Evolutionary conservation across 64 coral and sea anemone species (phyloP).

Genomic region (Trachythela sp.): DNA sequence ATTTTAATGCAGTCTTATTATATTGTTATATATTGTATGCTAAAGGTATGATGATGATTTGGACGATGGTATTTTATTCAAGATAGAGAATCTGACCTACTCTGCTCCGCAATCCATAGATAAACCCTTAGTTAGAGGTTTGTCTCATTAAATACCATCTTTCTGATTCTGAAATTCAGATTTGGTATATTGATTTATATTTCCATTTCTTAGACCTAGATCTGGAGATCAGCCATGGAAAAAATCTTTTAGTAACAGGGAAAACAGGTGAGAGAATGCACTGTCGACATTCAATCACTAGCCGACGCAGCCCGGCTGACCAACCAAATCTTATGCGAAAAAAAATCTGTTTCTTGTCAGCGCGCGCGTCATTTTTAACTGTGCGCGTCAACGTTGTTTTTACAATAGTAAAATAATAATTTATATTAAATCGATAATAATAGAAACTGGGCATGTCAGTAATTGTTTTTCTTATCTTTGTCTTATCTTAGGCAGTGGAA

Average conservation of each 20-base stretch:
- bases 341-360: no score
- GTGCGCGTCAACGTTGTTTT: no score
- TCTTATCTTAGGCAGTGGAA: constrained; percentile 63
- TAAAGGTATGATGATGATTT: background rate
- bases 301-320: background rate
- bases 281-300: no score
- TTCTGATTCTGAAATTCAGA: background rate
- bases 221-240: constrained; percentile 60
- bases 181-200: background rate
- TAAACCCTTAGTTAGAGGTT: constrained; percentile 71
- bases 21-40: no score
- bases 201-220: constrained; percentile 49
- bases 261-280: constrained; percentile 61
- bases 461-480: background rate
- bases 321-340: no score
- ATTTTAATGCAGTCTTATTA: no score
- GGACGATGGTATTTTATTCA: constrained; percentile 49
- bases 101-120: constrained; percentile 52
- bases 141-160: background rate
- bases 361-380: no score
- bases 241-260: constrained; percentile 77
- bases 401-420: no score
- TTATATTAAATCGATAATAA: no score
- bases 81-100: constrained; percentile 54
- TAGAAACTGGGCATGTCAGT: no score